phyloP scores from a whole-genome alignment of 1,140 invertebrate genomes.

The Himalopsyche phryganea region DNA sequence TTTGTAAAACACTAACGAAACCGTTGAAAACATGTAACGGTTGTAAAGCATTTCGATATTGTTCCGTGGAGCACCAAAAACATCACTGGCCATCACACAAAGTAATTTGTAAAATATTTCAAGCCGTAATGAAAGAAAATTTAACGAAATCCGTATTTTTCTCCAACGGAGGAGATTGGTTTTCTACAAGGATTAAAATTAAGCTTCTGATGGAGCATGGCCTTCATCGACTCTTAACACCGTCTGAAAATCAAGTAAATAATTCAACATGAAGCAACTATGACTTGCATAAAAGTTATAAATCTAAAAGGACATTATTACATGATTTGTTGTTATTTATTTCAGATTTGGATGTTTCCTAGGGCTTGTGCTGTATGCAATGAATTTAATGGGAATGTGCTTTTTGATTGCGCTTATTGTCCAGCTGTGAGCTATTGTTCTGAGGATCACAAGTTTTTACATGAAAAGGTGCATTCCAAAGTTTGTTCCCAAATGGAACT shows the following conservation, averaged over 20 bases:
- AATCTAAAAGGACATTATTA: no score
- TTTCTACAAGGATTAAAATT: constrained; percentile 10
- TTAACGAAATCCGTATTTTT: no score
- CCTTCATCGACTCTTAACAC: constrained; percentile 7
- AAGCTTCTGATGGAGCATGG: constrained; percentile 18
- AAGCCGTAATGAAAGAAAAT: neutral
- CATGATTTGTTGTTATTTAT: neutral
- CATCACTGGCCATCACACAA: constrained; percentile 20
- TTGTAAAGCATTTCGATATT: constrained; percentile 25
- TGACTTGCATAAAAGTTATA: no score
- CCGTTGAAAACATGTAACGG: constrained; percentile 26
- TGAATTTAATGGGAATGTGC: constrained; percentile 12
- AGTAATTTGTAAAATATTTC: constrained; percentile 14
- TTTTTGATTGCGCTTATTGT: constrained; percentile 36
- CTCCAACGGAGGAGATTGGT: neutral
- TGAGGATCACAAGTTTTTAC: constrained; percentile 30
- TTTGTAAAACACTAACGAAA: constrained; percentile 34
- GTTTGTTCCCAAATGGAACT: constrained; percentile 35
- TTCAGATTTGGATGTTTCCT: constrained; percentile 40
- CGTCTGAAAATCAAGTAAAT: constrained; percentile 25
- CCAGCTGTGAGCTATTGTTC: constrained; percentile 38
- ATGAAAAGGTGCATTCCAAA: constrained; percentile 32
- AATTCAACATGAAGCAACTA: neutral
- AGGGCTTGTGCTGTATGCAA: constrained; percentile 37
- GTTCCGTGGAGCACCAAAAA: constrained; percentile 22